Evolutionary conservation across 1,140 invertebrate genomes (phyloP).

Genomic region (Pseudomyrmex cubaensis): DNA sequence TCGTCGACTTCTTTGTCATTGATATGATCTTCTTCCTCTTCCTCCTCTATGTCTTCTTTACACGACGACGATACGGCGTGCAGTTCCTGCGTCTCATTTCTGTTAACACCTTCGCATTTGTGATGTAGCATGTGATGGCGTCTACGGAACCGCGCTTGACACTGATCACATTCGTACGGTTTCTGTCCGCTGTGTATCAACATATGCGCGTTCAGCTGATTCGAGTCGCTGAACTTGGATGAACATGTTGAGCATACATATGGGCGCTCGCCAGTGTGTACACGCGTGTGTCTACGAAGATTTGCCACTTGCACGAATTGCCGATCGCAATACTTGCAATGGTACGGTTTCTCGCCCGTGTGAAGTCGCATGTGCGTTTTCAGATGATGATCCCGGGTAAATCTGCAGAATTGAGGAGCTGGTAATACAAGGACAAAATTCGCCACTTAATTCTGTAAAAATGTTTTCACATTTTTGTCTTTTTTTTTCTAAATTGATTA

Average conservation of each 20-base stretch:
- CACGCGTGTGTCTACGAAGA: slow-evolving; percentile 95
- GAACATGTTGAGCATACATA: slow-evolving; percentile 96
- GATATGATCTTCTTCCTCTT: not conserved
- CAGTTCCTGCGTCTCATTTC: not conserved
- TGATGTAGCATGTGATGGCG: slow-evolving; percentile 94
- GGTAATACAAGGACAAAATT: not conserved
- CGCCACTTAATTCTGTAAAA: not conserved
- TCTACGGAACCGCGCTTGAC: slow-evolving; percentile 91
- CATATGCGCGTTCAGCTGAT: slow-evolving; percentile 96
- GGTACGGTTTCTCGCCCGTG: slow-evolving; percentile 97
- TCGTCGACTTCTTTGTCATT: not conserved
- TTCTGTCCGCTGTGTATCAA: slow-evolving; percentile 96
- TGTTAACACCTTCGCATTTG: slow-evolving; percentile 87
- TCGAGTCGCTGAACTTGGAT: slow-evolving; percentile 96
- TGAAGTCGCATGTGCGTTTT: slow-evolving; percentile 97
- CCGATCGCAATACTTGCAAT: slow-evolving; percentile 95
- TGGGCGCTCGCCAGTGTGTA: slow-evolving; percentile 98
- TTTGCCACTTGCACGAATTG: slow-evolving; percentile 98
- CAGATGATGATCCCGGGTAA: slow-evolving; percentile 97
- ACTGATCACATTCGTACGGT: slow-evolving; percentile 92
- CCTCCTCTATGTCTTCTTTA: slow-evolving; percentile 40
- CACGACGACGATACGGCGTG: slow-evolving; percentile 28
- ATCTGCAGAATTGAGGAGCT: slow-evolving; percentile 82
- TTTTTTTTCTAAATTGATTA: not conserved
- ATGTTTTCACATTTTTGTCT: not conserved